phyloP scores from a whole-genome alignment of 2,113 vertebrate species.

The Eulacestoma nigropectus region DNA sequence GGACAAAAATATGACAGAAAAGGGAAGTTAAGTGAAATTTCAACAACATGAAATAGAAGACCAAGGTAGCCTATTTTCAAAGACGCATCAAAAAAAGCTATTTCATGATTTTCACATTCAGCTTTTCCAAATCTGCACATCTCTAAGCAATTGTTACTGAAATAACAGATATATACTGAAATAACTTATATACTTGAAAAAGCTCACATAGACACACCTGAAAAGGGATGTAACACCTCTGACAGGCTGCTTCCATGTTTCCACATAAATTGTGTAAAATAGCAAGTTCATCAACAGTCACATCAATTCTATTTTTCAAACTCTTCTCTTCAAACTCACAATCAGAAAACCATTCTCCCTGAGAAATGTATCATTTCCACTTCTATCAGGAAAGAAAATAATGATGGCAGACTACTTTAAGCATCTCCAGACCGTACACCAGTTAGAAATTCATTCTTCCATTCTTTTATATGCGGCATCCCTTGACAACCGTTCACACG shows the following conservation, averaged over 20 bases:
- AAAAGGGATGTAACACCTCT: background rate
- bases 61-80: background rate
- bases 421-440: background rate
- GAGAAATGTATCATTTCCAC: background rate
- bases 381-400: background rate
- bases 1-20: background rate
- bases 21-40: background rate
- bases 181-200: background rate
- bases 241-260: background rate
- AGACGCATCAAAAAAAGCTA: background rate
- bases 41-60: background rate
- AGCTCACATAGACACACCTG: background rate
- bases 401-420: background rate
- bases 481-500: background rate
- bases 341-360: background rate
- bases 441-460: background rate
- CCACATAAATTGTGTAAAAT: background rate
- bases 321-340: background rate
- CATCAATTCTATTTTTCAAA: background rate
- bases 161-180: background rate
- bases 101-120: background rate
- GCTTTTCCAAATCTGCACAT: background rate
- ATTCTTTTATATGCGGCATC: background rate
- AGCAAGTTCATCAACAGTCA: background rate
- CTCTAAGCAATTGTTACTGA: background rate